A percentile compares a stretch with the other conserved stretches of the same genome.
These are phyloP conservation scores for Exephanes ischioxanthus DNA, from an alignment of 2,888 invertebrate species.

Conservation along the genomic window DNA sequence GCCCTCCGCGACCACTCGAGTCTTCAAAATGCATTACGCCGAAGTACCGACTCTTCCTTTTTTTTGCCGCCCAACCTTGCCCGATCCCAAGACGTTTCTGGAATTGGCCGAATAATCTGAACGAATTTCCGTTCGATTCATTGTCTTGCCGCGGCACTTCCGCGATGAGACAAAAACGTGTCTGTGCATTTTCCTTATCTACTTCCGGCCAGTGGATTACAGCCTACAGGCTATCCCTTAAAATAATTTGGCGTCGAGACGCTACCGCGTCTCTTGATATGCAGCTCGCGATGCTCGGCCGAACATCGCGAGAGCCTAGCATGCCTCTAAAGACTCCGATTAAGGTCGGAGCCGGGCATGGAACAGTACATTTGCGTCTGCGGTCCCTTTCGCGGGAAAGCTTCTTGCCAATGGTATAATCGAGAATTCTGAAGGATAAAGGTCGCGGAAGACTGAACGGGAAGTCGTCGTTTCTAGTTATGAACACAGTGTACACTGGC, in stretches of 20 bases:
- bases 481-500: not conserved
- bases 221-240: not conserved
- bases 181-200: constrained; percentile 46
- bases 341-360: constrained; percentile 43
- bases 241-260: too few species aligned
- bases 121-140: not conserved
- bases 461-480: constrained; percentile 6
- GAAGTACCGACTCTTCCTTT: not conserved
- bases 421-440: constrained; percentile 29
- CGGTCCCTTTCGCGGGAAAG: constrained; percentile 18
- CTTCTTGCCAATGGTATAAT: not conserved
- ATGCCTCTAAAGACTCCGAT: constrained; percentile 52
- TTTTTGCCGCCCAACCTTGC: not conserved
- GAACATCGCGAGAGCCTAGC: constrained; percentile 29
- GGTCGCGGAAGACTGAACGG: constrained; percentile 7
- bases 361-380: constrained; percentile 55
- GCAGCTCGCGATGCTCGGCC: not conserved
- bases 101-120: constrained; percentile 12
- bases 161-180: constrained; percentile 28
- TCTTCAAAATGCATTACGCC: constrained; percentile 10
- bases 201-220: constrained; percentile 10
- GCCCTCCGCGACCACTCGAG: not conserved
- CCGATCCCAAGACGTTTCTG: constrained; percentile 29
- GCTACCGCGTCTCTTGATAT: too few species aligned
- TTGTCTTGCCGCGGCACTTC: not conserved